Conservation (phyloP, 2,888 invertebrate genomes). For the Pelosia muscerda region DNA sequence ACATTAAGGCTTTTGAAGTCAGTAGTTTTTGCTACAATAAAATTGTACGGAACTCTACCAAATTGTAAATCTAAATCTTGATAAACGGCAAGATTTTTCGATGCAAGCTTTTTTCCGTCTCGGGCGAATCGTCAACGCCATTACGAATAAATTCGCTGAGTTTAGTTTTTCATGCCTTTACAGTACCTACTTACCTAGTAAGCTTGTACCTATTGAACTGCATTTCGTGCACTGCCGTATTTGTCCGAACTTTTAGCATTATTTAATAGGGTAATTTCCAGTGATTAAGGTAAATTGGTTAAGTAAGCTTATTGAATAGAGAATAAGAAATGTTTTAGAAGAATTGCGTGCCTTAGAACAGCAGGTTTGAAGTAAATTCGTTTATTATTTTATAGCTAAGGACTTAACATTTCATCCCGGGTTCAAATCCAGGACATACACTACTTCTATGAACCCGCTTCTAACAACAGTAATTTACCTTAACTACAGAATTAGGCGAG, state of each 20-base stretch:
- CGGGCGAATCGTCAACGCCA: conserved; percentile 6
- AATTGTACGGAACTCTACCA: conserved; percentile 20
- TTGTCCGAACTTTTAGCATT: neutral
- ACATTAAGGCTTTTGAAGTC: neutral
- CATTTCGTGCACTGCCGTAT: neutral
- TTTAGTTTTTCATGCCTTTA: conserved; percentile 11
- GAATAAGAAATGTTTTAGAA: too few species aligned
- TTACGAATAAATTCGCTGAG: conserved; percentile 17
- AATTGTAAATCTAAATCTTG: neutral
- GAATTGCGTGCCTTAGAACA: too few species aligned
- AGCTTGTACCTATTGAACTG: conserved; percentile 5
- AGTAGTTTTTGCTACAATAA: neutral
- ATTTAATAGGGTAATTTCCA: neutral
- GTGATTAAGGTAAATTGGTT: neutral
- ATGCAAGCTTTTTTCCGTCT: conserved; percentile 16
- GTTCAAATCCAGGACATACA: too few species aligned
- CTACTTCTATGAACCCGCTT: too few species aligned
- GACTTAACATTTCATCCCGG: too few species aligned
- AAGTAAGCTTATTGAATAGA: too few species aligned
- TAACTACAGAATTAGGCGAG: too few species aligned
- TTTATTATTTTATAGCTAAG: too few species aligned
- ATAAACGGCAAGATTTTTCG: neutral
- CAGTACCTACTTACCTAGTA: conserved; percentile 5
- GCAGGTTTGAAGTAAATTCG: too few species aligned
- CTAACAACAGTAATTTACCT: too few species aligned